Evolutionary conservation across 1,140 invertebrate species (phyloP).

Genomic region (Drosophila chauvacae): DNA sequence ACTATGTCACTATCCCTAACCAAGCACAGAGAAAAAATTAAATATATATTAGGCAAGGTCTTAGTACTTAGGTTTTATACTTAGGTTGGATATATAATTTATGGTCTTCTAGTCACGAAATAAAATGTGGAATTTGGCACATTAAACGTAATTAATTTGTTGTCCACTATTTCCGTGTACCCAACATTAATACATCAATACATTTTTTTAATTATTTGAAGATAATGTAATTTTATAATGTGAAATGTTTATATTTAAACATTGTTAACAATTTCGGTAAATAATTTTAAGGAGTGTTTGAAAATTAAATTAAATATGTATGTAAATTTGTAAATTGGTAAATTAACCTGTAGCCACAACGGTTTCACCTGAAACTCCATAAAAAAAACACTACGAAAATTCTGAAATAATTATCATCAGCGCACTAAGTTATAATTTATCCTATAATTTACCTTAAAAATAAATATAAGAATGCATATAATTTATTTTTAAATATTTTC

Average conservation of each 20-base stretch:
- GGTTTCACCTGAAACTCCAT: background rate
- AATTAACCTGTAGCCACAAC: too few species aligned
- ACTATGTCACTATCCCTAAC: background rate
- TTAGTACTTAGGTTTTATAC: background rate
- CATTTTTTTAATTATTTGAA: background rate
- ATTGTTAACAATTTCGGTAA: background rate
- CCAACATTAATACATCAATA: too few species aligned
- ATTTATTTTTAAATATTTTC: too few species aligned
- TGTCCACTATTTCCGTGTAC: background rate
- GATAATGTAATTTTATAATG: background rate
- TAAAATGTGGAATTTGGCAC: background rate
- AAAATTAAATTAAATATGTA: background rate
- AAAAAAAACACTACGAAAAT: background rate
- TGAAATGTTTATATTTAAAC: too few species aligned
- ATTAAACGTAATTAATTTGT: background rate
- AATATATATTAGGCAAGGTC: conserved; percentile 8
- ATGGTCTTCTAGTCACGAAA: conserved; percentile 6
- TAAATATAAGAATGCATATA: too few species aligned
- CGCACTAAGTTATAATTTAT: too few species aligned
- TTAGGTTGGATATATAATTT: background rate
- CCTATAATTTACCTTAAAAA: too few species aligned
- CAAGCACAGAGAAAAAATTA: conserved; percentile 11
- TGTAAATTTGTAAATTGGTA: too few species aligned
- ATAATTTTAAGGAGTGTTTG: background rate
- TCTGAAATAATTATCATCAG: too few species aligned